Base-by-base conservation (phyloP, 2,113 vertebrate species). In the Datnioides undecimradiatus region DNA sequence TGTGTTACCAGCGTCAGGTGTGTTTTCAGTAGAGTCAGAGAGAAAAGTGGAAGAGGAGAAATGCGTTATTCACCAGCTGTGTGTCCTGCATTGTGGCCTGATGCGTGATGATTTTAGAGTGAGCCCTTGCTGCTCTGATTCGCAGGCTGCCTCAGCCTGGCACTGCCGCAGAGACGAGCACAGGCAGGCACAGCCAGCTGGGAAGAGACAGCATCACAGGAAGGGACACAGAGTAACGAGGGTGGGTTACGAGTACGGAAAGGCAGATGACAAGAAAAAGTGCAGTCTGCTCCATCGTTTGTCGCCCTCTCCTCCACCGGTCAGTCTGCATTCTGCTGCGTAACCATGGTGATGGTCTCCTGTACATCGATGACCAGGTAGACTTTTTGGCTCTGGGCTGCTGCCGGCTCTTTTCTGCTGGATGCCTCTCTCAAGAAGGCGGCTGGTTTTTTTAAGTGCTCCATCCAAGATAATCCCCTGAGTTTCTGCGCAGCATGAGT, bases 131-230 rank as follows among this genome's bases (percentile, higher is more conserved):
- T 14, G 77, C 58, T 67, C 16, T 36, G 64, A 81, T 16, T 64
- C 40, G 79, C 59, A 16, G 41, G 21, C 76, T 84, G 88, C 76
- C 79, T 59, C 79, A 52, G 83, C 84, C 85, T 87, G 88, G 88
- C 57, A 86, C 83, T 13, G 64, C 82, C 55, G 83, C 85, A 54
- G 88, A 88, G 88, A 83, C 78, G 11, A 88, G 85, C 79, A 64
- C 84, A 8, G 72, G 58, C 57, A 81, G 86, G 85, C 79, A 88
- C 89, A 49, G 84, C 40, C 66, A 52, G 82, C 40, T 13, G 66
- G 70, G 71, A 43, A 63, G 54, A 82, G 75, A 77, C 82, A 23
- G 34, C 36, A 8, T 43, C 68, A 67, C 65, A 27, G 66, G 63
- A 38, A 23, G 79, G 58, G 46, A 78, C 55, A 49, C 45, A 11